Evolutionary conservation across 2,888 invertebrate genomes (phyloP), one percentile per base, ranked within the genome.

Genomic region (Mesochorus sp.): DNA sequence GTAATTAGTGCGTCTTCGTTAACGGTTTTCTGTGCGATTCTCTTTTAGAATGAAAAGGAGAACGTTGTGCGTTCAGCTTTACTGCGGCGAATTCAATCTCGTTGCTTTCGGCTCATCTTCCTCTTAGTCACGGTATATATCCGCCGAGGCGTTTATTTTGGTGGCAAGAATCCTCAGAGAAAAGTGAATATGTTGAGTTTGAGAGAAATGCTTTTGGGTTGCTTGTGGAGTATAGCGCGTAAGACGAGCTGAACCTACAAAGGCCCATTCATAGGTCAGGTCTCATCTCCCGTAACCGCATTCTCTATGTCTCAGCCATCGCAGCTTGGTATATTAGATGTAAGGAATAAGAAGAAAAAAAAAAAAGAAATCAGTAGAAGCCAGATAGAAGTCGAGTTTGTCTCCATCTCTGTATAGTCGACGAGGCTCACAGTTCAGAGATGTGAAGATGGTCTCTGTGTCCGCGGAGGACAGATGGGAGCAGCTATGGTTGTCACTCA

Each of bases 401-500:
- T 64, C 62, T 75, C 47, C 68, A 55, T 68, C 70, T 75, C 59
- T 70, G 75, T 66, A n/a, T 19, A 37, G 47, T 62, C 66, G 66
- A 55, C 66, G 71, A 75, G 67, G 44, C 73, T 55, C 66, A 47
- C 44, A 70, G 55, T 67, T 44, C 67, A 42, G 57, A 79, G 70
- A 79, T 77, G 77, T 72, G 72, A 82, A 67, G 80, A 76, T 81
- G 79, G 77, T 74, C 76, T 64, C 70, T 66, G 79, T 78, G 79
- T 72, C 59, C 39, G n/a, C n/a, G 53, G 47, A 74, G 82, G 84
- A 82, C 84, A 83, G 83, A 83, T 85, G 83, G 71, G 73, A 83
- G 78, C 83, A 84, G 84, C 80, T 83, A 83, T 81, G 84, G 82
- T 84, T 85, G 86, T 86, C 86, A 85, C 83, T 86, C 86, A 85